phyloP scores from a whole-genome alignment of 1,140 invertebrate genomes.

The Pectinophora gossypiella region DNA sequence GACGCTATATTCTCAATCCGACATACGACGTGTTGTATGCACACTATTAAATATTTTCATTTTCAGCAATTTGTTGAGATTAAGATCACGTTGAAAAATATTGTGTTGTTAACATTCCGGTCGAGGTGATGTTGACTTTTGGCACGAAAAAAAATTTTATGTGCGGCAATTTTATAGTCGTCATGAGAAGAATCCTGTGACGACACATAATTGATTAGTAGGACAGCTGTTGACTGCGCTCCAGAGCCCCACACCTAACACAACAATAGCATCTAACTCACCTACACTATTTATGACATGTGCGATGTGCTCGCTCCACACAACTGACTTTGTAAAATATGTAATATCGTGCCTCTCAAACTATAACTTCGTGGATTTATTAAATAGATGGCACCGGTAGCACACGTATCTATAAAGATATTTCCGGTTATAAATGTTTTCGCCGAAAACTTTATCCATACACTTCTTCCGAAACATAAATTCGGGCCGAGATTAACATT shows the following conservation, averaged over 20 bases:
- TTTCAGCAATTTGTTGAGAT: constrained; percentile 65
- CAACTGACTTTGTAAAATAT: background rate
- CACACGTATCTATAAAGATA: background rate
- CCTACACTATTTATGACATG: background rate
- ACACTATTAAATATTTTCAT: constrained; percentile 56
- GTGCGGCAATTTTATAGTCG: constrained; percentile 58
- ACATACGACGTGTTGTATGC: constrained; percentile 41
- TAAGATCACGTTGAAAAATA: constrained; percentile 62
- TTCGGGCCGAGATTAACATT: constrained; percentile 32
- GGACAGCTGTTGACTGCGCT: constrained; percentile 49
- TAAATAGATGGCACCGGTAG: background rate
- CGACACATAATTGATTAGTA: constrained; percentile 54
- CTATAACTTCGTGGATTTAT: background rate
- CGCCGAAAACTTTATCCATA: constrained; percentile 33
- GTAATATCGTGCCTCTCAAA: background rate
- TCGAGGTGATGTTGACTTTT: constrained; percentile 54
- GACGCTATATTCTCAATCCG: constrained; percentile 22
- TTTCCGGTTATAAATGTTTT: constrained; percentile 7
- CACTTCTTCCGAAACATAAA: constrained; percentile 44
- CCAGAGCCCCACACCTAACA: background rate
- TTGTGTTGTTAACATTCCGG: constrained; percentile 66
- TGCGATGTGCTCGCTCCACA: background rate
- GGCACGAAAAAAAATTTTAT: constrained; percentile 59
- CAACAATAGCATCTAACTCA: background rate
- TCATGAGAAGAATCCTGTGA: constrained; percentile 54